Base-by-base conservation (phyloP, 1,140 invertebrate species). In the Frieseomelitta varia region DNA sequence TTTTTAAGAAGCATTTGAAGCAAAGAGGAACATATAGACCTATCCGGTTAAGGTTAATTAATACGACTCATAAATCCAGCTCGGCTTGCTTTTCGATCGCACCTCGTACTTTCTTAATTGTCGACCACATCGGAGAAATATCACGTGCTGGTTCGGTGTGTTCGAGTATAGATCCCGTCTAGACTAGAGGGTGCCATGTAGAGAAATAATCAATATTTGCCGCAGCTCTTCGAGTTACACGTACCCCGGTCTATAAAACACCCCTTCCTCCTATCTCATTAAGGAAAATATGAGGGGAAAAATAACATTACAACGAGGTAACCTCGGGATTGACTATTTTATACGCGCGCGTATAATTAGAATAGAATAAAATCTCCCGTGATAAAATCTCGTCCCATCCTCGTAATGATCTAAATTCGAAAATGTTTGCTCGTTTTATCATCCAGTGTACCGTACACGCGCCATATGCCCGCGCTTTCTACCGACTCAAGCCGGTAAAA, bases 131-230 rank as follows among this genome's bases (percentile, higher is more conserved):
- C 24, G 75, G 58, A 55, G 85, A 91, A 86, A 92, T 76, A 89
- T 92, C 87, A 91, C 92, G 86, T 90, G 91, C 84, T 85, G 86
- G 77, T 91, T 91, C 88, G 51, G 53, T 80, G 85, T 88, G 73
- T 92, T 85, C 86, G 71, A 87, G 84, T 90, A 86, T 88, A 86
- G 88, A 92, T 92, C 89, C 87, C 87, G 89, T 90, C 91, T 91
- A 91, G 92, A 83, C 88, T 71, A 84, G 82, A 91, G 88, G 87
- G 89, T 90, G 87, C 80, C 82, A 79, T 84, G 86, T 91, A 87
- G 85, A 88, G 90, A 93, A 94, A 93, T 91, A 92, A 94, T 94
- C 92, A 92, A 94, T 94, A 94, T 92, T 92, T 91, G 87, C 86
- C 85, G 91, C 88, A 68, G 79, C 81, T 84, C 84, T 84, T 73